Conservation (phyloP, 2,888 invertebrate genomes). For the Alviniconcha strummeri region DNA sequence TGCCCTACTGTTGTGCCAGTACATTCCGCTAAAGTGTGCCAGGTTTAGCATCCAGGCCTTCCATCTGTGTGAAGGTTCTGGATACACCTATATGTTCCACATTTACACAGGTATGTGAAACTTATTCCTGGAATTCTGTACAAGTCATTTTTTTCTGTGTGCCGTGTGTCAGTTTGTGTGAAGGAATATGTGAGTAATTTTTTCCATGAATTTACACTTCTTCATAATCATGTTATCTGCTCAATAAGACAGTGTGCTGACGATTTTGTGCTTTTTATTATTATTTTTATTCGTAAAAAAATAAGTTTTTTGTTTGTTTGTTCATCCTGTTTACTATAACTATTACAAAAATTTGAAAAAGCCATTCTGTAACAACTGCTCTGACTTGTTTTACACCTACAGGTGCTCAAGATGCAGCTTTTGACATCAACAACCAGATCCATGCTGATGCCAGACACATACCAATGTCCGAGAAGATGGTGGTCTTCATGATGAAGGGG, state of each 20-base stretch:
- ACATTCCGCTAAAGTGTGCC: constrained; percentile 30
- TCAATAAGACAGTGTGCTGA: too few relatives aligned
- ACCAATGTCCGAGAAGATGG: constrained; percentile 3
- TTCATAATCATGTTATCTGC: too few relatives aligned
- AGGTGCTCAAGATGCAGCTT: not conserved
- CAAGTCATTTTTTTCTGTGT: not conserved
- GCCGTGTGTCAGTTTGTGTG: not conserved
- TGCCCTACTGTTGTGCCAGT: constrained; percentile 23
- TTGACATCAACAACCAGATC: not conserved
- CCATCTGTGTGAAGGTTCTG: constrained; percentile 3
- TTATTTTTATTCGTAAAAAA: not conserved
- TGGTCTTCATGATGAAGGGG: constrained; percentile 13
- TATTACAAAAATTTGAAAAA: not conserved
- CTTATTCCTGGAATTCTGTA: not conserved
- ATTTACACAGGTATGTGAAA: not conserved
- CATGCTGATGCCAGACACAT: constrained; percentile 7
- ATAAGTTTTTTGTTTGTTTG: not conserved
- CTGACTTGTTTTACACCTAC: not conserved
- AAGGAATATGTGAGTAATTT: not conserved
- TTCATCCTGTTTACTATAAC: not conserved
- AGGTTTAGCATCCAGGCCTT: constrained; percentile 10
- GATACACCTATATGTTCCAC: constrained; percentile 1
- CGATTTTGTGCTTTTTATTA: not conserved
- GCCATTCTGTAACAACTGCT: not conserved
- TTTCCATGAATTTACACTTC: not conserved